Conservation (phyloP, 2,797 vertebrate genomes). For the Muscicapa comitata region DNA sequence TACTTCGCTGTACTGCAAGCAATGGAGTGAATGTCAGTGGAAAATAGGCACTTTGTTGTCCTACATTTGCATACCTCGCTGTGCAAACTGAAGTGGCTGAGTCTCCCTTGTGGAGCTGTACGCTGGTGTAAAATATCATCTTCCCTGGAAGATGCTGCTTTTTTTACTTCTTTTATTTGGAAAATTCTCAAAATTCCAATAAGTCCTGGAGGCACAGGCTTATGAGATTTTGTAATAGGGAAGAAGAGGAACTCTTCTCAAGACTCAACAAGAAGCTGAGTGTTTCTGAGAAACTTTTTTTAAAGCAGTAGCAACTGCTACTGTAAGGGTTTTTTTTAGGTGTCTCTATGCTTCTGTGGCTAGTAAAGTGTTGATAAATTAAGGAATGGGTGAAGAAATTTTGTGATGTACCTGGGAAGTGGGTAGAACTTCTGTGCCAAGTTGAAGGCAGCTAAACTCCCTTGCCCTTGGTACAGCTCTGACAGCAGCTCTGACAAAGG, state of each 20-base stretch:
- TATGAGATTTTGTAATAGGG: neutral
- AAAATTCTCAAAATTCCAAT: neutral
- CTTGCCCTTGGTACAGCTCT: neutral
- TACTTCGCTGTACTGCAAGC: neutral
- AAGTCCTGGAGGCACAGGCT: neutral
- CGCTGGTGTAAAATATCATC: neutral
- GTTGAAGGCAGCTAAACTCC: neutral
- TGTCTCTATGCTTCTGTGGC: neutral
- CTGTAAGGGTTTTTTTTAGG: neutral
- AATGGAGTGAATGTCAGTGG: neutral
- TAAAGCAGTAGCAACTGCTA: neutral
- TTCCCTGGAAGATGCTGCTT: neutral
- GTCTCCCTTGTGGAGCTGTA: neutral
- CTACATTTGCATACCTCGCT: neutral
- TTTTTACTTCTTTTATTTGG: neutral
- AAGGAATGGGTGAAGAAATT: neutral
- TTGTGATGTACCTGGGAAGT: neutral
- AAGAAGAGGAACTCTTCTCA: neutral
- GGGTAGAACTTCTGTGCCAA: neutral
- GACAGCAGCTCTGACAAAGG: neutral
- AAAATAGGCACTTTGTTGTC: neutral
- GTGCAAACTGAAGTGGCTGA: neutral
- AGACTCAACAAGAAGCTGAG: neutral
- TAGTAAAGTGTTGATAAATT: neutral
- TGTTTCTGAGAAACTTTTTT: neutral